Evolutionary conservation across 1,140 invertebrate species (phyloP).

Genomic region (Neuroterus valhalla): DNA sequence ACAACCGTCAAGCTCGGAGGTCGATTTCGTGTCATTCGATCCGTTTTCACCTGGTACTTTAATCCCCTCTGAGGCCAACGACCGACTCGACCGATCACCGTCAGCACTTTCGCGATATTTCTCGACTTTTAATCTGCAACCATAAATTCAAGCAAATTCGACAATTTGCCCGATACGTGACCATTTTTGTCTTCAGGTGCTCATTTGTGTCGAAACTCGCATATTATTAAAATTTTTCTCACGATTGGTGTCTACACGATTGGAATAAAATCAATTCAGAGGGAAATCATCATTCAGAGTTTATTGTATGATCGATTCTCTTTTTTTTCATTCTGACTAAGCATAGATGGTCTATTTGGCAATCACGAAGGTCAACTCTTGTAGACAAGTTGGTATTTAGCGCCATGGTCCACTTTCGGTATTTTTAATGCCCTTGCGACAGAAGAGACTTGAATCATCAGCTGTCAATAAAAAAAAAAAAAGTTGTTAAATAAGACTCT

Average conservation of each 20-base stretch:
- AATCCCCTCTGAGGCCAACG: neutral
- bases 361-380: slow-evolving; percentile 18
- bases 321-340: neutral
- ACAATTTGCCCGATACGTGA: neutral
- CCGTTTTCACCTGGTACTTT: slow-evolving; percentile 5
- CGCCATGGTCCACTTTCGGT: slow-evolving; percentile 11
- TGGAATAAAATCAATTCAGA: neutral
- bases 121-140: neutral
- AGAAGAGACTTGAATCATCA: no score
- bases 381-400: slow-evolving; percentile 16
- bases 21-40: neutral
- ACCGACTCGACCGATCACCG: neutral
- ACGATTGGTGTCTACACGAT: neutral
- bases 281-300: neutral
- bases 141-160: neutral
- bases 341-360: slow-evolving; percentile 14
- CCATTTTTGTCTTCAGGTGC: neutral
- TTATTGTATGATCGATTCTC: neutral
- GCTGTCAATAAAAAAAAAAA: no score
- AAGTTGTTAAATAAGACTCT: no score
- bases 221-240: neutral
- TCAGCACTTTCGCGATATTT: slow-evolving; percentile 9
- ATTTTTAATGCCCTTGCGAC: neutral
- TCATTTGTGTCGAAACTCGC: neutral
- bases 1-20: neutral